Base-by-base conservation (phyloP, 2,888 invertebrate species). In the Anthoptus insignis region DNA sequence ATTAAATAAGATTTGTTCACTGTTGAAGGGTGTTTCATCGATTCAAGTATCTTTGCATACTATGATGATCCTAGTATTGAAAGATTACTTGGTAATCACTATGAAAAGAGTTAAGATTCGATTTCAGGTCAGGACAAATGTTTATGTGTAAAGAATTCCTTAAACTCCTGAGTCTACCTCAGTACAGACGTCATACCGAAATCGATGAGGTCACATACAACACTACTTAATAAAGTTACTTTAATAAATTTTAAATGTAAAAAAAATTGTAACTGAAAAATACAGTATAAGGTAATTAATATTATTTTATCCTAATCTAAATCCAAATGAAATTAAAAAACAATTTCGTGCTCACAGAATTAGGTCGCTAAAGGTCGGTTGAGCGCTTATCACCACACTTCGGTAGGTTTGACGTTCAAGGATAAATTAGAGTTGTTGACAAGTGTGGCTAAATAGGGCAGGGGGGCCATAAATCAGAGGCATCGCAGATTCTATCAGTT, bases 401-500 rank as follows among this genome's bases (percentile, higher is more conserved):
- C 47, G 47, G 22, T 47, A 24, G 24, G 47, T 47, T 47, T 47
- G 47, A 47, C 47, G 8, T 47, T 47, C 47, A 24, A 45, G 47
- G 22, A 47, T 24, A 47, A 47, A 47, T 47, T 24, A 14, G 24
- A 24, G 47, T 47, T 47, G 47, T 47, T 47, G 47, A 22, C 47
- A 47, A 47, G 22, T 47, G 47, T n/a, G 24, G 45, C 22, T 47
- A 21, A 21, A 21, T 37, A 45, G 42, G 42, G 42, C 42, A 14
- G 45, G 22, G 13, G 22, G 21, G 3, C 45, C 32, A 52, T 52
- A 52, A 52, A 52, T 52, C 52, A 53, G 32, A 53, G 53, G n/a
- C 53, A 21, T 53, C 53, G 53, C n/a, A 32, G 53, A 53, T 53
- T 32, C 53, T 53, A 53, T 53, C 53, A 53, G 53, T 19, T 53